These are phyloP conservation scores for Luperina nickerlii DNA, from an alignment of 2,888 invertebrate species.

Conservation along the genomic window DNA sequence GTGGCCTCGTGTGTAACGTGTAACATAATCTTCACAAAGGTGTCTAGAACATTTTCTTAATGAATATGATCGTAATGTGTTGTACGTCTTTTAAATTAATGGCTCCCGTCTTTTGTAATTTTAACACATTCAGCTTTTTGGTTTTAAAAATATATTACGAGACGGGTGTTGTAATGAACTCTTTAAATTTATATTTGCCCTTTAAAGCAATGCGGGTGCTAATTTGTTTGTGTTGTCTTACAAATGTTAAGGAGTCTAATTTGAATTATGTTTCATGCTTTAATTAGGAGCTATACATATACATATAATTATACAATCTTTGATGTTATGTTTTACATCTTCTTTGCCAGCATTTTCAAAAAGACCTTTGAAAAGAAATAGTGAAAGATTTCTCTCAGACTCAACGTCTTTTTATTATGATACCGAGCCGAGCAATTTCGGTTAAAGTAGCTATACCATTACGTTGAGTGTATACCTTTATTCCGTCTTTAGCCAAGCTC, in stretches of 20 bases:
- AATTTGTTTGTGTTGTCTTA: slow-evolving; percentile 65
- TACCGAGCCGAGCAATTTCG: slow-evolving; percentile 42
- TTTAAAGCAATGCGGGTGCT: slow-evolving; percentile 69
- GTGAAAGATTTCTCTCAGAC: slow-evolving; percentile 14
- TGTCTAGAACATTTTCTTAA: slow-evolving; percentile 84
- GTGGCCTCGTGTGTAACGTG: slow-evolving; percentile 76
- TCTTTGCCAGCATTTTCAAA: not conserved
- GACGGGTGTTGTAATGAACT: slow-evolving; percentile 68
- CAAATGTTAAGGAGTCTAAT: slow-evolving; percentile 40
- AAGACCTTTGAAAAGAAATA: not conserved
- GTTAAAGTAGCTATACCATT: slow-evolving; percentile 57
- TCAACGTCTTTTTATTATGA: slow-evolving; percentile 33
- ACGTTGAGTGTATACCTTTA: slow-evolving; percentile 56
- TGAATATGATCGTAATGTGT: slow-evolving; percentile 82
- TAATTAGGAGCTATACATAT: slow-evolving; percentile 22
- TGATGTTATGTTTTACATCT: slow-evolving; percentile 4
- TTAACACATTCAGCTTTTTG: slow-evolving; percentile 70
- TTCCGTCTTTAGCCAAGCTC: slow-evolving; percentile 52
- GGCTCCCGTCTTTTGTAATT: slow-evolving; percentile 75
- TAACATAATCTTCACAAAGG: slow-evolving; percentile 83
- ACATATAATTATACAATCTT: not conserved
- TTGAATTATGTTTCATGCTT: slow-evolving; percentile 27
- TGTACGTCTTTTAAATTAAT: slow-evolving; percentile 77
- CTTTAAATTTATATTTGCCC: slow-evolving; percentile 67
- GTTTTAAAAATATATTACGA: slow-evolving; percentile 68